Conservation (phyloP, 2,888 invertebrate genomes). For the Drosophila paucipuncta region DNA sequence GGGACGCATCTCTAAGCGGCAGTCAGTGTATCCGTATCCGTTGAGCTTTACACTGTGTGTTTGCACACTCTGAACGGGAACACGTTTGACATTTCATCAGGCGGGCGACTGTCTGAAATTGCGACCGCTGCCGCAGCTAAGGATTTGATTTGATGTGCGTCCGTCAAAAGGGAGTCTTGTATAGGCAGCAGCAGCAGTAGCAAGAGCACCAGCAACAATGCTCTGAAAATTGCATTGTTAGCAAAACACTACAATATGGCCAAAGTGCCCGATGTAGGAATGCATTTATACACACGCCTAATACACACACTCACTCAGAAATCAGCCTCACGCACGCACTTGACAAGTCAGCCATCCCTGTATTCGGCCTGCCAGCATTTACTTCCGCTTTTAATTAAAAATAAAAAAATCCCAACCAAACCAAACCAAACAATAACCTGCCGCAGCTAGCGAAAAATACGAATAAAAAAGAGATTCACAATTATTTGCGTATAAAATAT, state of each 20-base stretch:
- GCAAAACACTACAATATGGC: constrained; percentile 82
- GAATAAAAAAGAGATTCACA: constrained; percentile 70
- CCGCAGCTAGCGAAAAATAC: constrained; percentile 55
- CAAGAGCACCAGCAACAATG: constrained; percentile 60
- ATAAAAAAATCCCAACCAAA: constrained; percentile 74
- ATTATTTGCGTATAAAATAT: constrained; percentile 76
- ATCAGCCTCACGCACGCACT: constrained; percentile 52
- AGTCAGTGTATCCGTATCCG: constrained; percentile 61
- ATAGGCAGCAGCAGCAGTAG: constrained; percentile 6
- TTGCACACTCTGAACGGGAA: constrained; percentile 42
- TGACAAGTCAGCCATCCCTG: constrained; percentile 58
- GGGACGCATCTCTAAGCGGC: constrained; percentile 48
- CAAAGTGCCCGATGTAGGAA: constrained; percentile 66
- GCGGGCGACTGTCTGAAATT: constrained; percentile 63
- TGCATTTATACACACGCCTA: constrained; percentile 39
- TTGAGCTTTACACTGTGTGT: constrained; percentile 37
- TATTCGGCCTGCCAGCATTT: constrained; percentile 60
- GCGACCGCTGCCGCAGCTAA: constrained; percentile 50
- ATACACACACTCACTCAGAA: constrained; percentile 18
- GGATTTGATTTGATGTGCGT: constrained; percentile 76
- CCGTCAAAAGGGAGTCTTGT: constrained; percentile 64
- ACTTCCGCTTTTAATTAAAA: constrained; percentile 82
- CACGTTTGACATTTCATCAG: constrained; percentile 82
- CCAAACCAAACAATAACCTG: constrained; percentile 77
- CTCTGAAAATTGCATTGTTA: constrained; percentile 81